A percentile compares a stretch with the other conserved stretches of the same genome.
These are phyloP conservation scores for Anguilla marmorata DNA, from an alignment of 2,797 vertebrate species.

Conservation along the genomic window DNA sequence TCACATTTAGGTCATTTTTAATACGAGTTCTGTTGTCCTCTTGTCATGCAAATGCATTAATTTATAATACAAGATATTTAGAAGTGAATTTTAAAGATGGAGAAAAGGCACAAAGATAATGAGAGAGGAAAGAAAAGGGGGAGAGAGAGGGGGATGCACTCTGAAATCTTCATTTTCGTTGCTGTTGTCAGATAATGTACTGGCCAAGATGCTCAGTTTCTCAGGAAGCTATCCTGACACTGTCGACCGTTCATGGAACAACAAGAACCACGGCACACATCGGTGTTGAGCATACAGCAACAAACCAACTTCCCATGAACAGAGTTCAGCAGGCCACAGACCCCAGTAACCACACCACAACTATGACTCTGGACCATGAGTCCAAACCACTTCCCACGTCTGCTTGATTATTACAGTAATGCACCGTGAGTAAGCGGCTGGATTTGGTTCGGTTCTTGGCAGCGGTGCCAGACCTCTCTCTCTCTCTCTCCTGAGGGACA, in stretches of 20 bases:
- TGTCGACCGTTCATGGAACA: background rate
- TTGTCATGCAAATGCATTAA: background rate
- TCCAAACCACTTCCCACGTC: conserved; percentile 11
- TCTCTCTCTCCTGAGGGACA: background rate
- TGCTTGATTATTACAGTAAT: background rate
- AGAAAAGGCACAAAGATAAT: background rate
- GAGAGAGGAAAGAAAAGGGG: background rate
- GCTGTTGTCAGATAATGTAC: background rate
- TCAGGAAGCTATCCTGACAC: background rate
- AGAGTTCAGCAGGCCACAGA: background rate
- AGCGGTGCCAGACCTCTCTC: background rate
- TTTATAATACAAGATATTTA: background rate
- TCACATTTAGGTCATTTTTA: too few species aligned
- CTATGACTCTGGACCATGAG: background rate
- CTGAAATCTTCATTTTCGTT: background rate
- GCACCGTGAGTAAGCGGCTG: background rate
- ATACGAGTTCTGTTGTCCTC: background rate
- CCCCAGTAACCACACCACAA: background rate
- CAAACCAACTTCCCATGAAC: background rate
- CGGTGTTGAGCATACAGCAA: background rate
- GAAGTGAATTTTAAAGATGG: background rate
- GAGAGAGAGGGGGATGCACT: background rate
- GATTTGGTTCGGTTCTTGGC: background rate
- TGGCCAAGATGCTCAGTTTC: background rate
- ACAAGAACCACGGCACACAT: background rate